Base-by-base conservation (phyloP, 2,888 invertebrate species). In the Antheraea assamensis region DNA sequence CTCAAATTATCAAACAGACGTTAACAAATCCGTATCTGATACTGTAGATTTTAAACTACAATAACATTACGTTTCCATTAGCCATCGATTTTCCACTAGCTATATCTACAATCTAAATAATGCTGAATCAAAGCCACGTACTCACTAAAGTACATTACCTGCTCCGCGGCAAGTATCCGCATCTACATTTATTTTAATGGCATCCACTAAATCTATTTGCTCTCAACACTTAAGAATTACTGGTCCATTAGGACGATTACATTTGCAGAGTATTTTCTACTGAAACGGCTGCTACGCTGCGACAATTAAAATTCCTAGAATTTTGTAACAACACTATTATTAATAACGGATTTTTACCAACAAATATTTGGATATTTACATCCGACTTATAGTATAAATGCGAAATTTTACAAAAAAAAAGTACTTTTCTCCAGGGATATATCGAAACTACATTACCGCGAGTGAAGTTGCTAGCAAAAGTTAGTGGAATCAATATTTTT, bases 11-110 rank as follows among this genome's bases (percentile, higher is more conserved):
- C 24, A 8, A 13, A 24, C 24, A 58, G 13, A 24, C 1, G 24
- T 58, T 58, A 30, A 30, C 27, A 30, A 64, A 64, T 17, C 15
- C 30, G 27, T 64, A 76, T 80, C 79, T 77, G 81, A 80, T 78
- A 77, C 81, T 80, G 78, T 77, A 80, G 78, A 78, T 70, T 66
- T 66, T 30, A 66, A 66, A 21, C 31, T 13, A 66, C 31, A 66
- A 31, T 35, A 68, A 30, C 30, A 30, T 64, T 64, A 68, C 19
- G 68, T 68, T 68, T 68, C n/a, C 17, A 30, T 66, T 66, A 19
- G 21, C 30, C 66, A 68, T 68, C 35, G 35, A 35, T 68, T 68
- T 35, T 24, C 31, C 68, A 68, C 68, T 21, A 35, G 68, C 35
- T 49, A 52, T 31, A 49, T 72, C 49, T n/a, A 24, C 31, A 71